Base-by-base conservation (phyloP, 2,113 vertebrate genomes). In the Notarius quadriscutis region DNA sequence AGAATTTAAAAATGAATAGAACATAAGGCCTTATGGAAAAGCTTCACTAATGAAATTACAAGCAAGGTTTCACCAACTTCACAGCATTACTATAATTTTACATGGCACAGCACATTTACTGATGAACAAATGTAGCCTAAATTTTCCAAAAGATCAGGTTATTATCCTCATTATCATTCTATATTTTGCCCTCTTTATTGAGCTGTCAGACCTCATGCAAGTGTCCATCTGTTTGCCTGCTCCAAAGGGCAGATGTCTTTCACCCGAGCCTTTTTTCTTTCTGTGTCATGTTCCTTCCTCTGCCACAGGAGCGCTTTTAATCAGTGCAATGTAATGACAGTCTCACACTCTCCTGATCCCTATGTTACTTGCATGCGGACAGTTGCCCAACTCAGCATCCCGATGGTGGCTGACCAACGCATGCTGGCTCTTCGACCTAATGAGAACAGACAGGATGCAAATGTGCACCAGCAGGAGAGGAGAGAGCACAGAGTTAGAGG, bases 221-320 rank as follows among this genome's bases (percentile, higher is more conserved):
- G 89, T 88, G 91, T 92, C 93, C 95, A 95, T 95, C 94, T 95
- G 95, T 91, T 92, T 92, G 85, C 86, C 90, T 91, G 89, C 87
- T 87, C 74, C 85, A 67, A 83, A 92, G 94, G 93, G 91, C 95
- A 95, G 93, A 94, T 96, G 94, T 90, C 93, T 88, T 90, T 91
- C 92, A 88, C 94, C 91, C 92, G 80, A 87, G 90, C 86, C 93
- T 88, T 89, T 91, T 90, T 90, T 91, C 91, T 86, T 89, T 92
- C 91, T 89, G 89, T 89, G 78, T 83, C 89, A 91, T 91, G 84
- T 86, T 91, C 87, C 89, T 92, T 90, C 88, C 89, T 91, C 84
- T 86, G 80, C 91, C 30, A 81, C 87, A 88, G 89, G 84, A 89
- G 89, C 84, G 86, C 87, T 90, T 94, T 94, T 94, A 94, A 95